A percentile compares a stretch with the other conserved stretches of the same genome.
These are phyloP conservation scores for Elephas maximus DNA, from an alignment of 2,113 vertebrate genomes.

Conservation along the genomic window DNA sequence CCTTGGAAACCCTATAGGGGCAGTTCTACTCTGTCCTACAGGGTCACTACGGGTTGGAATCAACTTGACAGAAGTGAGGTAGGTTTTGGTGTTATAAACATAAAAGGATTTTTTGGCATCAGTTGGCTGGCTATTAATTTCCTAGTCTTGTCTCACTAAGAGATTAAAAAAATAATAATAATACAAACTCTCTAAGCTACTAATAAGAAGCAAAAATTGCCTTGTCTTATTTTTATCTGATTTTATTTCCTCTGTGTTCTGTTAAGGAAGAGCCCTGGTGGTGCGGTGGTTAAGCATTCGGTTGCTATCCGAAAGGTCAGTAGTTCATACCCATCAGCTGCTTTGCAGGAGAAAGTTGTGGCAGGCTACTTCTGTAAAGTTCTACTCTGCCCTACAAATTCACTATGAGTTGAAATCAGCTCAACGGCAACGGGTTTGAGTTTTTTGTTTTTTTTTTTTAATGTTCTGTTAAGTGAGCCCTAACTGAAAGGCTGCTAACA, in stretches of 20 bases:
- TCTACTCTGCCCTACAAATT: neutral
- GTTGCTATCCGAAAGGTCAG: neutral
- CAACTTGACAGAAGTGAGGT: no score
- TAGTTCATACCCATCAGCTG: neutral
- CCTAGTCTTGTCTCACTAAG: neutral
- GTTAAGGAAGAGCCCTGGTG: neutral
- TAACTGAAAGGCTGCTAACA: no score
- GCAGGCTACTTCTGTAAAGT: neutral
- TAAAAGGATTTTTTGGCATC: slow-evolving; percentile 21
- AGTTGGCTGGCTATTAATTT: slow-evolving; percentile 19
- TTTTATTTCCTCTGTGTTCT: slow-evolving; percentile 33
- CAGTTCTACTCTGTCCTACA: no score
- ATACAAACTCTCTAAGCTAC: slow-evolving; percentile 18
- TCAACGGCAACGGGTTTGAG: neutral
- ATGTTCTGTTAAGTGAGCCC: no score
- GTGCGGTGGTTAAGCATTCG: neutral
- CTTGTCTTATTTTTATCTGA: neutral
- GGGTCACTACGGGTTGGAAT: no score
- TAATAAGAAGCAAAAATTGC: slow-evolving; percentile 42
- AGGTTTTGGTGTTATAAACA: no score
- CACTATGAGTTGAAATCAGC: neutral
- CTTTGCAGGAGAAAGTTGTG: neutral
- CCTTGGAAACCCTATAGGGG: no score
- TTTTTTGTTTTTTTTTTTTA: no score
- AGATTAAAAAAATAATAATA: neutral